Evolutionary conservation across 2,888 invertebrate species (phyloP), one percentile per base, ranked within the genome.

Genomic region (Lasiommata megera): DNA sequence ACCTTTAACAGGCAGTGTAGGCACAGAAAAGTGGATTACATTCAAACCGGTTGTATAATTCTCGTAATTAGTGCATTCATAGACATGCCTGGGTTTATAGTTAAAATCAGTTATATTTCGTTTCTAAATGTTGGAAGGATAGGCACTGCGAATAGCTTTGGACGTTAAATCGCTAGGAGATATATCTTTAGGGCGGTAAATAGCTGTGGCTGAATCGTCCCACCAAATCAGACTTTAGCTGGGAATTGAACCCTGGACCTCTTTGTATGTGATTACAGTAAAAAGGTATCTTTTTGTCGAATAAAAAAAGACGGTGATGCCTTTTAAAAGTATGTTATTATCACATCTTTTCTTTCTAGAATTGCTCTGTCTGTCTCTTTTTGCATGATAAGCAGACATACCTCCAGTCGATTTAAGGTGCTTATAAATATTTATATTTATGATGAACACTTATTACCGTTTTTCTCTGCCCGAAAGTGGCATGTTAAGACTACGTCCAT

Each of bases 41-140:
- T 63, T 66, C 51, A 56, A 66, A 63, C 66, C 58, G 56, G 66
- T 66, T 57, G 31, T 56, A 60, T 60, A 62, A 63, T 61, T 60
- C 53, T 63, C 46, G 60, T 58, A 63, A 61, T 61, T 63, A 58
- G 61, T 60, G 56, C 63, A 63, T 60, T 61, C 56, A 61, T 61
- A 56, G 57, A 52, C 58, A 54, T 56, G 47, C 46, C 53, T 23
- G 34, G 55, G 47, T 51, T 12, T 54, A 57, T 54, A 54, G 48
- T 37, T 52, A 48, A 46, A 36, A 46, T 50, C 7, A 12, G 43
- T n/a, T 12, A 29, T 46, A 54, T 54, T 57, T 47, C 6, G 50
- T 56, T 56, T 46, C 8, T 44, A 50, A 52, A 34, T 52, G 2
- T n/a, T 50, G 12, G 23, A 9, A 38, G n/a, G 7, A 48, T 29